A percentile compares a stretch with the other conserved stretches of the same genome.
Evolutionary conservation across 2,888 invertebrate genomes (phyloP).

Genomic region (Bursaphelenchus okinawaensis): DNA sequence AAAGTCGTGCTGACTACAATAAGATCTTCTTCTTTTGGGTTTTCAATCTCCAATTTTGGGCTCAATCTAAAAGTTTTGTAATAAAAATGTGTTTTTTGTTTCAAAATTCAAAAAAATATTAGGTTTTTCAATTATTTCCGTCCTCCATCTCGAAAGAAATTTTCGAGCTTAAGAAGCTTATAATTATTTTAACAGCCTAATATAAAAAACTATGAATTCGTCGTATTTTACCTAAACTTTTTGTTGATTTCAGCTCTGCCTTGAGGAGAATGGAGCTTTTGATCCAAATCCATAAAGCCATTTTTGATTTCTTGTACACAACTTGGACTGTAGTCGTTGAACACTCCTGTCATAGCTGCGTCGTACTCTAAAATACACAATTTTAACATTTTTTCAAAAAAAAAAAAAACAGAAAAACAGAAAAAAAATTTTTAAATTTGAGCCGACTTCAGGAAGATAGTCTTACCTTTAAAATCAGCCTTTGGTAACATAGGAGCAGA

Average conservation of each 20-base stretch:
- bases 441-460: background rate
- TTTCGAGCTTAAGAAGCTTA: background rate
- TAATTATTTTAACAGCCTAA: background rate
- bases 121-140: no score
- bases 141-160: no score
- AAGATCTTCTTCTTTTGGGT: background rate
- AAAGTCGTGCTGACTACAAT: background rate
- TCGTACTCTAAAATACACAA: no score
- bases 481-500: conserved; percentile 17
- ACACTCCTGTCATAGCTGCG: background rate
- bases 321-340: background rate
- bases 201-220: no score
- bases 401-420: background rate
- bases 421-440: background rate
- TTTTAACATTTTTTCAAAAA: no score
- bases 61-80: background rate
- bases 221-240: background rate
- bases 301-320: background rate
- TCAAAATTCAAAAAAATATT: no score
- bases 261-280: background rate
- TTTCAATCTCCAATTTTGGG: background rate
- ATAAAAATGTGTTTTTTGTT: no score
- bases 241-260: background rate
- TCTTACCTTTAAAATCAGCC: conserved; percentile 15
- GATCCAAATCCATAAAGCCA: background rate